These are phyloP conservation scores for Corythucha ciliata DNA, from an alignment of 2,888 invertebrate genomes.

Conservation along the genomic window DNA sequence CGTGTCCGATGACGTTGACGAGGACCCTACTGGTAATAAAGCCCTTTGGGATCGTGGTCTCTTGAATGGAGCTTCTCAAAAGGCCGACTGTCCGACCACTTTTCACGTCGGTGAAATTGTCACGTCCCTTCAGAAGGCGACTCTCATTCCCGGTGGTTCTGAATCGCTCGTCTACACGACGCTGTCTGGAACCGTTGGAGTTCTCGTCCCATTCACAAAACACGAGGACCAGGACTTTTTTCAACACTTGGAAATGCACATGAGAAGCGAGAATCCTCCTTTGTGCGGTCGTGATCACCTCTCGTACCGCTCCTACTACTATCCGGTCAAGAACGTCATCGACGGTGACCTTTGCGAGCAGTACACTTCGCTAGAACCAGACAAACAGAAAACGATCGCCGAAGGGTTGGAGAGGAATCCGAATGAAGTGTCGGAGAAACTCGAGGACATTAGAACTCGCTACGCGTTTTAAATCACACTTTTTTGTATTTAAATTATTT, in stretches of 20 bases:
- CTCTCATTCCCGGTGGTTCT: conserved; percentile 93
- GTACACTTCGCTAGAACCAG: conserved; percentile 88
- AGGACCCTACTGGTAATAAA: conserved; percentile 98
- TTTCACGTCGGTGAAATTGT: conserved; percentile 96
- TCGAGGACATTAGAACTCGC: conserved; percentile 96
- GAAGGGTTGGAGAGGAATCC: conserved; percentile 90
- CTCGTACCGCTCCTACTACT: conserved; percentile 93
- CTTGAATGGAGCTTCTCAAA: conserved; percentile 94
- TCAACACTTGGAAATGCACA: conserved; percentile 98
- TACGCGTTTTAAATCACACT: conserved; percentile 90
- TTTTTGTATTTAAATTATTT: conserved; percentile 3
- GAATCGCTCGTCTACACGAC: conserved; percentile 96
- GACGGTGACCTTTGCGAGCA: conserved; percentile 99
- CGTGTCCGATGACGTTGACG: conserved; percentile 95
- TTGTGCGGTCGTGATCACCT: conserved; percentile 95
- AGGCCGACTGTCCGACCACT: conserved; percentile 83
- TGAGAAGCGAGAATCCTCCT: conserved; percentile 93
- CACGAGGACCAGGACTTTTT: conserved; percentile 98
- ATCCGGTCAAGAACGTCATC: conserved; percentile 95
- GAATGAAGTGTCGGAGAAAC: conserved; percentile 94
- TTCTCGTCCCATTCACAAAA: conserved; percentile 86
- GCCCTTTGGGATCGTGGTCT: conserved; percentile 90
- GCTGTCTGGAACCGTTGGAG: conserved; percentile 86
- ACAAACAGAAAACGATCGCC: conserved; percentile 91
- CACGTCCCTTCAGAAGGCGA: conserved; percentile 90